These are phyloP conservation scores for Megalurothrips usitatus DNA, from an alignment of 2,888 invertebrate species.

Conservation along the genomic window DNA sequence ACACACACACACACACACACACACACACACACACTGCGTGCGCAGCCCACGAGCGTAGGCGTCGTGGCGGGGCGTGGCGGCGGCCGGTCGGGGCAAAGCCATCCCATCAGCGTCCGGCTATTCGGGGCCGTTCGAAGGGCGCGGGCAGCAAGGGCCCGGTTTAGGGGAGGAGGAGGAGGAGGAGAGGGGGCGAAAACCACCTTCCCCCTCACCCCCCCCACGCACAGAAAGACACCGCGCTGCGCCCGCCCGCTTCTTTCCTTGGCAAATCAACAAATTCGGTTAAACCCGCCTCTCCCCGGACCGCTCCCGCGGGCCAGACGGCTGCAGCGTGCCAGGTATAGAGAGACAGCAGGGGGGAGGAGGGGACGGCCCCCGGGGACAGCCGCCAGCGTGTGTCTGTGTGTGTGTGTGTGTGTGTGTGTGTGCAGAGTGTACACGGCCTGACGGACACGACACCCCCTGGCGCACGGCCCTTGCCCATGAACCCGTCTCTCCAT, in stretches of 20 bases:
- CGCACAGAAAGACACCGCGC: not conserved
- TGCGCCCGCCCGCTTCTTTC: not conserved
- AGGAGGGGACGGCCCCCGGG: not conserved
- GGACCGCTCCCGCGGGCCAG: not conserved
- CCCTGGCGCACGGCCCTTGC: too few species aligned
- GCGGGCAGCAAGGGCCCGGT: not conserved
- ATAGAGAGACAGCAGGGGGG: not conserved
- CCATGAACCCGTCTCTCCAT: too few species aligned
- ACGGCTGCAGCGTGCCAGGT: not conserved
- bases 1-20: too few species aligned
- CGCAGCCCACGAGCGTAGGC: not conserved
- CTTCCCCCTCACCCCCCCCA: not conserved
- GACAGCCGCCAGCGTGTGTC: too few species aligned
- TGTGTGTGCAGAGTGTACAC: too few species aligned
- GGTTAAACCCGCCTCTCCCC: not conserved
- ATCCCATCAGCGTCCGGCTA: conserved; percentile 19
- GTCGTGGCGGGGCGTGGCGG: conserved; percentile 5
- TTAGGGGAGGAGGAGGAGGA: not conserved
- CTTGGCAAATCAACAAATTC: conserved; percentile 9
- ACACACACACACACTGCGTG: too few species aligned
- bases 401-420: too few species aligned
- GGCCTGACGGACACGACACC: too few species aligned
- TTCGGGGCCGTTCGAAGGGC: not conserved
- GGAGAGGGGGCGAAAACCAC: not conserved
- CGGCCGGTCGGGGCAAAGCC: conserved; percentile 14